phyloP scores from a whole-genome alignment of 2,888 invertebrate species.

The Campoplex nolae region DNA sequence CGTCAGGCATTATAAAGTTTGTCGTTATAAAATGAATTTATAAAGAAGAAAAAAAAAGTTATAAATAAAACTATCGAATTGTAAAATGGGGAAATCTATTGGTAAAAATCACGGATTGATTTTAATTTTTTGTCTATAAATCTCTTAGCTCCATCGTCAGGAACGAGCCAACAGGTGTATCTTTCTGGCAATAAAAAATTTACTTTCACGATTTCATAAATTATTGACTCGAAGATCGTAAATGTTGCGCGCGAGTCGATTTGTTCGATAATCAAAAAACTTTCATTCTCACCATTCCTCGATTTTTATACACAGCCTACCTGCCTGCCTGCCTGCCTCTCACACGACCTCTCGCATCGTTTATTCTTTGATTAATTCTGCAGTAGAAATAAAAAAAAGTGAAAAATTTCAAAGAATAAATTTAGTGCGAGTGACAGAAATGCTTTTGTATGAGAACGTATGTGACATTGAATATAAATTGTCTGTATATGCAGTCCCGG shows the following conservation, averaged over 20 bases:
- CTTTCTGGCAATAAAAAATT: constrained; percentile 29
- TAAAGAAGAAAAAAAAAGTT: background rate
- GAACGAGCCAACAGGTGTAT: constrained; percentile 54
- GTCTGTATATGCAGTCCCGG: background rate
- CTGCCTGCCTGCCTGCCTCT: too few species aligned
- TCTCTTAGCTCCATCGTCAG: constrained; percentile 29
- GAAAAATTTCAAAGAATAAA: background rate
- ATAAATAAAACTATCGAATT: constrained; percentile 39
- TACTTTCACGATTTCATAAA: constrained; percentile 43
- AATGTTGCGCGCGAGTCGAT: constrained; percentile 34
- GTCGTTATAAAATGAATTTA: constrained; percentile 10
- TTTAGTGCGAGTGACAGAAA: constrained; percentile 5
- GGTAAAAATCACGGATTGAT: constrained; percentile 27
- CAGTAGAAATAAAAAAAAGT: background rate
- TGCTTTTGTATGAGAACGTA: constrained; percentile 1
- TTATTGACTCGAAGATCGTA: constrained; percentile 2
- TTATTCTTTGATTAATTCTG: constrained; percentile 21
- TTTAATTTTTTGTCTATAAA: constrained; percentile 52
- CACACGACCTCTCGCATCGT: background rate
- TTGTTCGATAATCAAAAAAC: constrained; percentile 49
- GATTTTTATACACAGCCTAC: constrained; percentile 28
- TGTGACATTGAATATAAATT: constrained; percentile 11
- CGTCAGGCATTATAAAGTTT: constrained; percentile 23
- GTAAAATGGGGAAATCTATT: constrained; percentile 36
- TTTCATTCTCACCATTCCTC: constrained; percentile 36